phyloP scores from a whole-genome alignment of 2,797 vertebrate genomes.

The Sebastes elongatus region DNA sequence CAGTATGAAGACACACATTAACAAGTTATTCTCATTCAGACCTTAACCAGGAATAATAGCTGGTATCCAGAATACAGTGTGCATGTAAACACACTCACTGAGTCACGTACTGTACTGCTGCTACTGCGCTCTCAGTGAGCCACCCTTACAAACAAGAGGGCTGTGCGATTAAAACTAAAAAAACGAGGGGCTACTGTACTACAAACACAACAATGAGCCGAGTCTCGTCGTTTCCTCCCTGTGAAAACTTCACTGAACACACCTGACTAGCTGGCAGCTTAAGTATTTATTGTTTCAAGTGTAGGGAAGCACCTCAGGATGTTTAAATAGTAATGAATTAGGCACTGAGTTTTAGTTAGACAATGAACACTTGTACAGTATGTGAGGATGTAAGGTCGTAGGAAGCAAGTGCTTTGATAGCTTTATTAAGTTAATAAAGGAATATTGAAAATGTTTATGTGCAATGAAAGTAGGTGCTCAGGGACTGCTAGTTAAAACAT shows the following conservation, averaged over 20 bases:
- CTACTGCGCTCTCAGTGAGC: slow-evolving; percentile 65
- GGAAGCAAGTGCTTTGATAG: slow-evolving; percentile 58
- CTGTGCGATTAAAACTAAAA: slow-evolving; percentile 28
- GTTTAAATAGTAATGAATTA: slow-evolving; percentile 51
- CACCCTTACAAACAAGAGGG: slow-evolving; percentile 63
- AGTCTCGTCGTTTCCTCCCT: slow-evolving; percentile 42
- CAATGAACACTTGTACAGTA: slow-evolving; percentile 19
- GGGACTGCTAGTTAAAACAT: slow-evolving; percentile 66
- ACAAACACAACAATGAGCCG: slow-evolving; percentile 34
- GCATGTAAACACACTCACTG: slow-evolving; percentile 52
- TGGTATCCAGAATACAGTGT: slow-evolving; percentile 30
- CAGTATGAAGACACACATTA: neutral
- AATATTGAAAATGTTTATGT: slow-evolving; percentile 57
- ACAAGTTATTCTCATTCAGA: neutral
- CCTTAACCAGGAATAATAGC: neutral
- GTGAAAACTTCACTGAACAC: slow-evolving; percentile 25
- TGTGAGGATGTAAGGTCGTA: slow-evolving; percentile 30
- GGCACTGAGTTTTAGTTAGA: slow-evolving; percentile 30
- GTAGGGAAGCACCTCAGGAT: slow-evolving; percentile 63
- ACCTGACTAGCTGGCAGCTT: slow-evolving; percentile 48
- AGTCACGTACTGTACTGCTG: slow-evolving; percentile 67
- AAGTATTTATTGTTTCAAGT: slow-evolving; percentile 44
- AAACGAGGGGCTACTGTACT: slow-evolving; percentile 41
- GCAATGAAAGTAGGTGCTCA: slow-evolving; percentile 79
- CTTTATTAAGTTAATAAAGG: slow-evolving; percentile 70